phyloP scores from a whole-genome alignment of 1,140 invertebrate genomes.

The Pseudomyrmex concolor region DNA sequence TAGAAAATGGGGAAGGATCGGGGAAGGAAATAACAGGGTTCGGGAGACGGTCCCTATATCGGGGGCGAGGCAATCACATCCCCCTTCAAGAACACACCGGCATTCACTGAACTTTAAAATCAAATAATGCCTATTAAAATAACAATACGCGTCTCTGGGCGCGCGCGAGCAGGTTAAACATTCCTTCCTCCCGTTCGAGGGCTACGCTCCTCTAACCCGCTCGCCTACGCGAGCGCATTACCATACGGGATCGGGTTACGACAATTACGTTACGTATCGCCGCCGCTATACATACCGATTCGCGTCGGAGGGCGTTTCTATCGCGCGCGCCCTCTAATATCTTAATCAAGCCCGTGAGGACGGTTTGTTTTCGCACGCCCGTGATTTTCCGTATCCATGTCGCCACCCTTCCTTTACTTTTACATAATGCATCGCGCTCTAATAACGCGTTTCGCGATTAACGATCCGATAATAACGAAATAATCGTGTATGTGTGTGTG shows the following conservation, averaged over 20 bases:
- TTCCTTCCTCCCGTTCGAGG: slow-evolving; percentile 80
- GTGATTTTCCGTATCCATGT: slow-evolving; percentile 31
- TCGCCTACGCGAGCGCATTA: slow-evolving; percentile 75
- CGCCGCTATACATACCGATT: slow-evolving; percentile 74
- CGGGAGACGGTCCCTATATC: slow-evolving; percentile 80
- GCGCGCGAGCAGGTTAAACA: slow-evolving; percentile 82
- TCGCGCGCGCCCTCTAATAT: slow-evolving; percentile 65
- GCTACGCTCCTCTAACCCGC: slow-evolving; percentile 64
- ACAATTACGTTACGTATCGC: slow-evolving; percentile 82
- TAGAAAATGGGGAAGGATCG: slow-evolving; percentile 74
- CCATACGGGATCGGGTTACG: slow-evolving; percentile 85
- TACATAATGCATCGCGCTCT: background rate
- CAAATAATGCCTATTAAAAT: slow-evolving; percentile 86
- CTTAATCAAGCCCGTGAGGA: slow-evolving; percentile 60
- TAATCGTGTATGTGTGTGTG: background rate
- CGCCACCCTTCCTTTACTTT: background rate
- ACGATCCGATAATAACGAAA: background rate
- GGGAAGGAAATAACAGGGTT: slow-evolving; percentile 82
- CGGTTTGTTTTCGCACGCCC: slow-evolving; percentile 36
- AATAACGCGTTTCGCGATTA: slow-evolving; percentile 12
- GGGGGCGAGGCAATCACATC: slow-evolving; percentile 82
- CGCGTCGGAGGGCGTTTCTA: background rate
- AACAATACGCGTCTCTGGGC: slow-evolving; percentile 82
- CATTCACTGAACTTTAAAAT: slow-evolving; percentile 86
- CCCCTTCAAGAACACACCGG: slow-evolving; percentile 81